These are phyloP conservation scores for Ormia ochracea DNA, from an alignment of 2,888 invertebrate genomes.

Conservation along the genomic window DNA sequence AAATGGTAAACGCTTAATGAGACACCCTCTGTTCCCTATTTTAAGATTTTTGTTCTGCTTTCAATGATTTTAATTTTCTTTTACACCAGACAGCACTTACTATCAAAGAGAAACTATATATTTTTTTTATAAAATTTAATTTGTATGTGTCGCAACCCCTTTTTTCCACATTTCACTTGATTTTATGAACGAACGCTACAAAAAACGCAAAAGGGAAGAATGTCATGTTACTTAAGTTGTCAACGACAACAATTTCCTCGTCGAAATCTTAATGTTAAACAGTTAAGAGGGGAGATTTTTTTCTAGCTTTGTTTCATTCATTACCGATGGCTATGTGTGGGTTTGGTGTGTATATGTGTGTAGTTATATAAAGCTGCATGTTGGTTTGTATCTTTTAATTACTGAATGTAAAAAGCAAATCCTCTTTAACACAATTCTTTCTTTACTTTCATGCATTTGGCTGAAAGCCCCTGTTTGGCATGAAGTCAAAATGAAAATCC, in stretches of 20 bases:
- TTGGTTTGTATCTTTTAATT: slow-evolving; percentile 45
- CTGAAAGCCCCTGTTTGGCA: slow-evolving; percentile 30
- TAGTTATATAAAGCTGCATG: neutral
- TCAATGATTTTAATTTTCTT: too few relatives aligned
- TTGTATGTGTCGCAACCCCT: neutral
- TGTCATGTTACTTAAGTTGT: slow-evolving; percentile 53
- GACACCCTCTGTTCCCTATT: too few relatives aligned
- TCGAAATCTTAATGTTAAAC: slow-evolving; percentile 52
- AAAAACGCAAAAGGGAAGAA: slow-evolving; percentile 4
- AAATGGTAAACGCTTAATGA: too few relatives aligned
- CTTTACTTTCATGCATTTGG: neutral
- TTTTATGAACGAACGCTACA: neutral
- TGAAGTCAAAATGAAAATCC: slow-evolving; percentile 51
- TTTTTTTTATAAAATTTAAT: neutral
- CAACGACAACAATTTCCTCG: slow-evolving; percentile 54
- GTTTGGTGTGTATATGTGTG: neutral
- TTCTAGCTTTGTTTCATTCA: neutral
- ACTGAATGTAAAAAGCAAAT: slow-evolving; percentile 48
- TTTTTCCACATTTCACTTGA: neutral
- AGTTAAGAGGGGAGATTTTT: slow-evolving; percentile 31
- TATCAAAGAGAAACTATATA: neutral
- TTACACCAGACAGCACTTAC: too few relatives aligned
- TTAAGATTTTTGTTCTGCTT: too few relatives aligned
- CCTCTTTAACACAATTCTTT: slow-evolving; percentile 34
- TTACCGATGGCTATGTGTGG: too few relatives aligned